These are phyloP conservation scores for Acleris laterana DNA, from an alignment of 2,888 invertebrate genomes.

Conservation along the genomic window DNA sequence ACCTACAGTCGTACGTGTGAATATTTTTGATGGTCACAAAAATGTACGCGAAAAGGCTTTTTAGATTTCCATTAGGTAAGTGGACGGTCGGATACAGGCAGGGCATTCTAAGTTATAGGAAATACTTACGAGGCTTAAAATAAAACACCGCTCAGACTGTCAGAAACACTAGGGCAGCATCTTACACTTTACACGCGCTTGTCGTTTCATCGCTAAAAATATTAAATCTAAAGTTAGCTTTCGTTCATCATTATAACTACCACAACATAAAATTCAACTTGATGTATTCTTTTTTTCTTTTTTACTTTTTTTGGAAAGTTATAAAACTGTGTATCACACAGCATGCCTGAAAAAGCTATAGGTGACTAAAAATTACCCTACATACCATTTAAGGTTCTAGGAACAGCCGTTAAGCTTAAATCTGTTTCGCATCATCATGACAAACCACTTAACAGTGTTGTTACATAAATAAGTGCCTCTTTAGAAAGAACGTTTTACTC, in stretches of 20 bases:
- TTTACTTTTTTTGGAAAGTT: no score
- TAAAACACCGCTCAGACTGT: neutral
- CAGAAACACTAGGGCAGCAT: neutral
- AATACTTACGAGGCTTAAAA: slow-evolving; percentile 13
- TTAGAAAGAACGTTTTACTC: slow-evolving; percentile 6
- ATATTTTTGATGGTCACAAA: slow-evolving; percentile 29
- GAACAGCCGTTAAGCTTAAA: no score
- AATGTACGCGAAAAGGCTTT: slow-evolving; percentile 34
- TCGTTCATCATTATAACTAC: no score
- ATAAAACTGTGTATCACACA: no score
- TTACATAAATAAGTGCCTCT: slow-evolving; percentile 4
- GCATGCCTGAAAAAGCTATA: no score
- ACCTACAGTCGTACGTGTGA: slow-evolving; percentile 21
- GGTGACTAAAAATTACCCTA: no score
- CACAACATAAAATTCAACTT: no score
- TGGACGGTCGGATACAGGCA: slow-evolving; percentile 24
- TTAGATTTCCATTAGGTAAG: slow-evolving; percentile 35
- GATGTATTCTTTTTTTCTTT: no score
- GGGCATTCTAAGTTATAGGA: slow-evolving; percentile 24
- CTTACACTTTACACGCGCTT: neutral
- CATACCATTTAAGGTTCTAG: no score
- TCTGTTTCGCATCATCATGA: no score
- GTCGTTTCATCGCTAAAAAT: neutral
- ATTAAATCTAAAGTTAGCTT: no score
- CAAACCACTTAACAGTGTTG: no score